phyloP scores from a whole-genome alignment of 2,797 vertebrate species.

The Phrynocephalus vlangalii region DNA sequence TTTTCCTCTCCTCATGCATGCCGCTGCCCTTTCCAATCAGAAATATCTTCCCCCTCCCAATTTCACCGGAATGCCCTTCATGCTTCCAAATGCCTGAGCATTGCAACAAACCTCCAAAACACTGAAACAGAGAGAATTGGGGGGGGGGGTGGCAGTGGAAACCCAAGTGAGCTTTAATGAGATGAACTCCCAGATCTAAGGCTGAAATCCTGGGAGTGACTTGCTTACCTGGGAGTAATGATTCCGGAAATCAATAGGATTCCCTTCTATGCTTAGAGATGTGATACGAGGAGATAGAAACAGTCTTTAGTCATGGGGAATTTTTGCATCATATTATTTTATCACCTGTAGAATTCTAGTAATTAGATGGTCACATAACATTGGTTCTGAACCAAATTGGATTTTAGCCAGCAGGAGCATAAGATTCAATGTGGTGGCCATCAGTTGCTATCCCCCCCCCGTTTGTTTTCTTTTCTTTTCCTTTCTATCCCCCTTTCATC shows the following conservation, averaged over 20 bases:
- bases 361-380: neutral
- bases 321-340: neutral
- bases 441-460: neutral
- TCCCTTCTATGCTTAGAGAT: neutral
- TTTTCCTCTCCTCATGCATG: neutral
- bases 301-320: neutral
- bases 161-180: neutral
- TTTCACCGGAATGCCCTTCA: neutral
- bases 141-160: neutral
- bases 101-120: neutral
- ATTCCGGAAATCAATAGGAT: neutral
- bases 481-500: too few relatives aligned
- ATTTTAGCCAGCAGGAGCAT: neutral
- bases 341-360: neutral
- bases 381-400: neutral
- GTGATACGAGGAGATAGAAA: neutral
- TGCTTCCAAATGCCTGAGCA: neutral
- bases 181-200: neutral
- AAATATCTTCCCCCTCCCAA: neutral
- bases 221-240: neutral
- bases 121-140: neutral
- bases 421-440: neutral
- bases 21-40: neutral
- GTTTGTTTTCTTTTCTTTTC: neutral
- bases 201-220: neutral